Base-by-base conservation (phyloP, 2,888 invertebrate species). In the Anaspis maculata region DNA sequence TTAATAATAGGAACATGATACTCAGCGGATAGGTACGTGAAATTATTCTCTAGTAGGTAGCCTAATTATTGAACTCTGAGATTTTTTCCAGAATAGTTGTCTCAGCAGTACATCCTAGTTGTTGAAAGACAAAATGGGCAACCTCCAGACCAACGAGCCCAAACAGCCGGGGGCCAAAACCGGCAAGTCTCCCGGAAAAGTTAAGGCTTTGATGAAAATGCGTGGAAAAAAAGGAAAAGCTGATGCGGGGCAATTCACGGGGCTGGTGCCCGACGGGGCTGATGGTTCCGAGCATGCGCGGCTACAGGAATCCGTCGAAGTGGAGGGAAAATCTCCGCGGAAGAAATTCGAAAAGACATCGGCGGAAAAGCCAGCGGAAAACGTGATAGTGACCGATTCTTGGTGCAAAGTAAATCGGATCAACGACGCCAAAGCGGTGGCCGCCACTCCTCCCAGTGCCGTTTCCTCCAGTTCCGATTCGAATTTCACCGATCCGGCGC, bases 401-500 rank as follows among this genome's bases (percentile, higher is more conserved):
- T 59, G 57, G 56, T 51, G 52, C 30, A 48, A 57, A 35, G 52
- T 47, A 3, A 53, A 56, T 30, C 48, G 42, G 32, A 25, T 44
- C 22, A 46, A 32, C 27, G 38, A 33, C 33, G 44, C 50, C 42
- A 27, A 43, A 56, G 48, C 57, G 57, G 48, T 57, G 59, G 28
- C 60, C 55, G 30, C 65, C 61, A 46, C 72, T 70, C 48, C 73
- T 69, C 54, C 71, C 68, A 56, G 73, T 70, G 44, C 32, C 3
- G 37, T 44, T 3, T 44, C 41, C 13, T 77, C 80, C 44, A 81
- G 80, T 62, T 75, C 74, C 40, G 77, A 78, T 54, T 83, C 83
- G 57, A 76, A 82, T 62, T 83, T 83, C 68, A 82, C 83, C 49
- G 83, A 83, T 63, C 78, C 83, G 48, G 68, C 74, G 48, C 68